Evolutionary conservation across 1,140 invertebrate species (phyloP), one percentile per base, ranked within the genome.

Genomic region (Pteromalus puparum): DNA sequence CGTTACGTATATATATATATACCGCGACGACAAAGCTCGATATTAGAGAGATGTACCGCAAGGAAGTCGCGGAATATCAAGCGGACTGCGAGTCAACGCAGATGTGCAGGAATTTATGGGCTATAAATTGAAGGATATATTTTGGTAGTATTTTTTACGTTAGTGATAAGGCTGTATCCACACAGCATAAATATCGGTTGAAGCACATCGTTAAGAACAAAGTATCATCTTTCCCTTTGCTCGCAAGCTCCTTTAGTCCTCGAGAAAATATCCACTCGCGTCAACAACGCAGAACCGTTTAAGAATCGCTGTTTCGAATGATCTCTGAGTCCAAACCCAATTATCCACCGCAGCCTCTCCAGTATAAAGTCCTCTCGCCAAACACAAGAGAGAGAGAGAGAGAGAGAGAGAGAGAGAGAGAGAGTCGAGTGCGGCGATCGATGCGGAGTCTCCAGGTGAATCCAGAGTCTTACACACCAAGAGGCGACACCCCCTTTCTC

Each of bases 21-120:
- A n/a, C 18, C 6, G 53, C 15, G 6, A 61, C 53, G 53, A 61
- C 53, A 61, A 61, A 61, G 53, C 53, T 61, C 53, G 53, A 61
- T 61, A 61, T 61, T 61, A 61, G 53, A 61, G 53, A 61, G 53
- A 61, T 61, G 53, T 61, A 61, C 53, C 53, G 53, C 53, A 61
- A 53, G 13, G 15, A 42, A 61, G 53, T 21, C 53, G 53, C 53
- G 53, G 21, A 61, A 21, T 61, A 61, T 61, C 53, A 61, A 61
- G 53, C 53, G 53, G 53, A 21, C 18, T 18, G 15, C 1, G 67
- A 28, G 67, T 6, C 5, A 6, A 1, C 6, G 67, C 53, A n/a
- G 9, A 28, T 24, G 65, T 10, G 21, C 65, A 67, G 26, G 15
- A 70, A 70, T 28, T 70, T 70, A 30, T 70, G 26, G 67, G 24